Evolutionary conservation across 1,140 invertebrate genomes (phyloP).

Genomic region (Dendrolimus kikuchii): DNA sequence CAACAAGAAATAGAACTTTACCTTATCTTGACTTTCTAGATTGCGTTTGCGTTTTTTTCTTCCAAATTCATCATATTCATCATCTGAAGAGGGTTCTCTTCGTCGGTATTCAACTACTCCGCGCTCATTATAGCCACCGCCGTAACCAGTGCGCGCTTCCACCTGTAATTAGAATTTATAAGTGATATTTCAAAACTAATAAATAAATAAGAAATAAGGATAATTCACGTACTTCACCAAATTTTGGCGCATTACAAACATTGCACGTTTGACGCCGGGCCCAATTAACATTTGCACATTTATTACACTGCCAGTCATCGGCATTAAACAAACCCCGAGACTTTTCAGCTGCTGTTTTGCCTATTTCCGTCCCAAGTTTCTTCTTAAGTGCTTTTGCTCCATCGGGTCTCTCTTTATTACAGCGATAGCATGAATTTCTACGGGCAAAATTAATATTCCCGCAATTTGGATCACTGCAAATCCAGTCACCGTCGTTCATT

Average conservation of each 20-base stretch:
- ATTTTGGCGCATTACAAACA: slow-evolving; percentile 98
- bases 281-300: slow-evolving; percentile 99
- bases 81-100: slow-evolving; percentile 87
- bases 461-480: slow-evolving; percentile 78
- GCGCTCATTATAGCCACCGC: slow-evolving; percentile 94
- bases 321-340: slow-evolving; percentile 98
- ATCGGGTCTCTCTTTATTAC: slow-evolving; percentile 82
- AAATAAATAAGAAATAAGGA: slow-evolving; percentile 49
- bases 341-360: slow-evolving; percentile 98
- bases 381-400: slow-evolving; percentile 78
- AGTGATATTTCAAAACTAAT: background rate
- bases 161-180: slow-evolving; percentile 44
- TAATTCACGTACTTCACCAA: slow-evolving; percentile 81
- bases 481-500: slow-evolving; percentile 70
- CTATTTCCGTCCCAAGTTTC: slow-evolving; percentile 96
- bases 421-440: slow-evolving; percentile 91
- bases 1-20: slow-evolving; percentile 11
- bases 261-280: slow-evolving; percentile 96
- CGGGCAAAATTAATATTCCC: slow-evolving; percentile 96
- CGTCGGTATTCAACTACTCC: slow-evolving; percentile 95
- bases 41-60: slow-evolving; percentile 81
- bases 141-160: slow-evolving; percentile 85
- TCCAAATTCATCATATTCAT: slow-evolving; percentile 97
- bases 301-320: slow-evolving; percentile 99
- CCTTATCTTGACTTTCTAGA: slow-evolving; percentile 41